Conservation (phyloP, 2,113 vertebrate genomes). For the Nibea coibor region DNA sequence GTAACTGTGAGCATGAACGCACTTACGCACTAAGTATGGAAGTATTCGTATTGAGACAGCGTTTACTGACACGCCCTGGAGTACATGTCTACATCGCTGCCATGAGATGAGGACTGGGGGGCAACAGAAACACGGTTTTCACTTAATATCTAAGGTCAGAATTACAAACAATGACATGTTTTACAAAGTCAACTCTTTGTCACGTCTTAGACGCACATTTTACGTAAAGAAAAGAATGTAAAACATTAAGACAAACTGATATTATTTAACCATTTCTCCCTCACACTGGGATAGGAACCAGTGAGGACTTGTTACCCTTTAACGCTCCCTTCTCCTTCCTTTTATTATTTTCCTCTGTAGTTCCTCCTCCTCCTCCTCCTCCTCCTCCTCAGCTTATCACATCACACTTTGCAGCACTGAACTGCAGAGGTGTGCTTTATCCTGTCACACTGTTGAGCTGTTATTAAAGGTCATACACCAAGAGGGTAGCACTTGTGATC, state of each 20-base stretch:
- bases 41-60: no score
- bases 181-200: neutral
- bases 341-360: neutral
- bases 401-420: slow-evolving; percentile 44
- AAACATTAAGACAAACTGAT: neutral
- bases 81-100: neutral
- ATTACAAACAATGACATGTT: no score
- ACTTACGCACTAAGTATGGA: no score
- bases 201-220: neutral
- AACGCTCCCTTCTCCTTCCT: neutral
- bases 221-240: no score
- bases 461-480: slow-evolving; percentile 13
- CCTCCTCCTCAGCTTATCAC: slow-evolving; percentile 36
- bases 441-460: slow-evolving; percentile 22
- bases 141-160: no score
- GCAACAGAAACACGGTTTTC: neutral
- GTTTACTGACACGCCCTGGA: neutral
- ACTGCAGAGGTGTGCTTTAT: slow-evolving; percentile 52
- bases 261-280: neutral
- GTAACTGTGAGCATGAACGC: no score
- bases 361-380: neutral
- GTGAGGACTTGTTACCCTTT: neutral
- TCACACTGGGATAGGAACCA: neutral
- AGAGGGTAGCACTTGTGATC: slow-evolving; percentile 10
- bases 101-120: neutral